Evolutionary conservation across 92 coral and sea anemone genomes (phyloP), one percentile per base, ranked within the genome.

Genomic region (Galaxea fascicularis): DNA sequence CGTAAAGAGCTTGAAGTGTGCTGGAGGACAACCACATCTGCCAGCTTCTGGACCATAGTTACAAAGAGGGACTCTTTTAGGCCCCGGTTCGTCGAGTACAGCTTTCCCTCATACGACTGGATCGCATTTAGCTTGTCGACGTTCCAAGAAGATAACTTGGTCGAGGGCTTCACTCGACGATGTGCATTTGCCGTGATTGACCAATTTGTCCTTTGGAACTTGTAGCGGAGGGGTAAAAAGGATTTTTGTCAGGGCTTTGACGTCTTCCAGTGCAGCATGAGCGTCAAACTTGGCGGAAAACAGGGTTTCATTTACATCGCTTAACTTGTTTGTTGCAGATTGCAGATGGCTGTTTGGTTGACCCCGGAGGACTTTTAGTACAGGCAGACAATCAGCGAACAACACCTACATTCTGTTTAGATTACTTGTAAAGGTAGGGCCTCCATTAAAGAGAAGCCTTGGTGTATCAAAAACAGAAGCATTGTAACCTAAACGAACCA

Each of bases 221-320:
- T 52, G 64, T 22, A 52, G 46, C 5, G 78, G 78, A 49, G 45
- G 3, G n/a, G 63, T 52, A 6, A 52, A 52, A 0, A 52, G 78
- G 15, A 73, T 73, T 73, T 26, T 49, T 10, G 62, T 26, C 24
- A 73, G 78, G 35, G 78, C 78, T 51, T 73, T 73, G 35, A 51
- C 78, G 26, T 73, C 78, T 51, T 73, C 78, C 45, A 73, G 22
- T 47, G 78, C 78, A 17, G 47, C 78, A 51, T 26, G 78, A 25
- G 78, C 63, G 0, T 51, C 63, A 26, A 73, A 73, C 10, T 73
- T 26, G 10, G 35, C 4, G 24, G 62, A 9, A 26, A 73, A 73
- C 45, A 73, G 63, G 25, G 46, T 28, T 73, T 74, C 47, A 24
- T 74, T 52, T 15, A 53, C 47, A 18, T 14, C 78, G 27, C 78